phyloP scores from a whole-genome alignment of 2,888 invertebrate genomes.

The Sminthurinus aureus region DNA sequence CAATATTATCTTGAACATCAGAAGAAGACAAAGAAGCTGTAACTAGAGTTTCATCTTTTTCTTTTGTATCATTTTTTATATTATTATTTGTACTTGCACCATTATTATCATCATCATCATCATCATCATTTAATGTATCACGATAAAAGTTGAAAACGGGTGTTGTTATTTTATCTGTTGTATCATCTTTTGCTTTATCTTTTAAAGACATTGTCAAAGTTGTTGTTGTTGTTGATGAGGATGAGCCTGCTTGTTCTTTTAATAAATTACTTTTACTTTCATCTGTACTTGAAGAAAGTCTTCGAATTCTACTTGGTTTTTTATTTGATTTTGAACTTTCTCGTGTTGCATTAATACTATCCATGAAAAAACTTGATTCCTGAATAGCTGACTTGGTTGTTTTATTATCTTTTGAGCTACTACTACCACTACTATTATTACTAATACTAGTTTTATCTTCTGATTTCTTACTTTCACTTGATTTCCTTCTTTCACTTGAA shows the following conservation, averaged over 20 bases:
- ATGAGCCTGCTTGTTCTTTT: constrained; percentile 71
- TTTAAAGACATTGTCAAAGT: not conserved
- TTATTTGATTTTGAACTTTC: constrained; percentile 69
- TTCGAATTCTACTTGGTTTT: constrained; percentile 70
- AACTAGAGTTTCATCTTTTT: not conserved
- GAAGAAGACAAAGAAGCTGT: not conserved
- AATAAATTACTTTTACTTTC: constrained; percentile 63
- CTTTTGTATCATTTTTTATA: constrained; percentile 12
- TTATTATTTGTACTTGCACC: constrained; percentile 63
- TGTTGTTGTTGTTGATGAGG: no score
- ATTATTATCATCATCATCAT: constrained; percentile 64
- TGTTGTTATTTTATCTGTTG: constrained; percentile 36
- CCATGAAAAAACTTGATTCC: constrained; percentile 94
- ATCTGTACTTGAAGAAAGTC: constrained; percentile 61
- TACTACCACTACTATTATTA: no score
- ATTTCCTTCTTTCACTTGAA: constrained; percentile 61
- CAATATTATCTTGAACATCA: not conserved
- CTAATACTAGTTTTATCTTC: no score
- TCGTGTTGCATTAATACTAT: constrained; percentile 75
- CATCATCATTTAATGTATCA: constrained; percentile 82
- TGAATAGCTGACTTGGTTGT: constrained; percentile 63
- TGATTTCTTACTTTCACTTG: constrained; percentile 63
- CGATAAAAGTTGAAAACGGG: constrained; percentile 77
- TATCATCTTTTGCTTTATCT: not conserved
- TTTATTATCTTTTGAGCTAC: constrained; percentile 62